Evolutionary conservation across 2,113 vertebrate species (phyloP).

Genomic region (Bubo scandiacus): DNA sequence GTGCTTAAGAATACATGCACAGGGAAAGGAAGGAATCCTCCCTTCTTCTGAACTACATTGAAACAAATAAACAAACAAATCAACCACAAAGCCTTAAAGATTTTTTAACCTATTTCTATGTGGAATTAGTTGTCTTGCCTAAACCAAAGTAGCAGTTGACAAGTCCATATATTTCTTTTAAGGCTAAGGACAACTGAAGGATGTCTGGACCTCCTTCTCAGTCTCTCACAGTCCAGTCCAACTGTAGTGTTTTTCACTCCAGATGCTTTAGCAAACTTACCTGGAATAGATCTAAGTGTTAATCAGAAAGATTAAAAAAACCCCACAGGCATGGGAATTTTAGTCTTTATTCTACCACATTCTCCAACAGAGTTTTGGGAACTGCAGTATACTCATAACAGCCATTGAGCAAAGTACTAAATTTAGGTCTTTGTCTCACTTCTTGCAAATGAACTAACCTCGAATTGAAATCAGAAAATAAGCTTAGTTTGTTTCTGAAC

Average conservation of each 20-base stretch:
- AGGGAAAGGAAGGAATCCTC: not conserved
- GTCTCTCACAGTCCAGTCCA: not conserved
- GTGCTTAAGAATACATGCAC: not conserved
- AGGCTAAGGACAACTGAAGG: not conserved
- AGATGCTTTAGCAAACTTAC: not conserved
- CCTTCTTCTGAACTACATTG: not conserved
- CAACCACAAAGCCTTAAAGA: not conserved
- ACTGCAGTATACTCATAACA: rapidly evolving
- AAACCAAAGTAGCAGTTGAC: not conserved
- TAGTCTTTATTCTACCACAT: not conserved
- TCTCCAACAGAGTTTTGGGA: not conserved
- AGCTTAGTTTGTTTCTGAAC: not conserved
- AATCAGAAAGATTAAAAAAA: not conserved
- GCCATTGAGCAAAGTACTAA: not conserved
- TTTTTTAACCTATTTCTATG: not conserved
- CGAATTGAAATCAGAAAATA: not conserved
- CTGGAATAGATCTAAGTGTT: not conserved
- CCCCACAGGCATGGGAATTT: rapidly evolving
- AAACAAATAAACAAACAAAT: not conserved
- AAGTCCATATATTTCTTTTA: not conserved
- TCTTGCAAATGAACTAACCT: not conserved
- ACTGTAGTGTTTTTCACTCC: not conserved
- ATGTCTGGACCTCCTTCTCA: not conserved
- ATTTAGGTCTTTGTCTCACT: not conserved
- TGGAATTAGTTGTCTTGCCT: not conserved